Percentiles rank a stretch among this genome's conserved stretches.
These are phyloP conservation scores for Mimumesa dahlbomi DNA, from an alignment of 2,888 invertebrate genomes.

Conservation along the genomic window DNA sequence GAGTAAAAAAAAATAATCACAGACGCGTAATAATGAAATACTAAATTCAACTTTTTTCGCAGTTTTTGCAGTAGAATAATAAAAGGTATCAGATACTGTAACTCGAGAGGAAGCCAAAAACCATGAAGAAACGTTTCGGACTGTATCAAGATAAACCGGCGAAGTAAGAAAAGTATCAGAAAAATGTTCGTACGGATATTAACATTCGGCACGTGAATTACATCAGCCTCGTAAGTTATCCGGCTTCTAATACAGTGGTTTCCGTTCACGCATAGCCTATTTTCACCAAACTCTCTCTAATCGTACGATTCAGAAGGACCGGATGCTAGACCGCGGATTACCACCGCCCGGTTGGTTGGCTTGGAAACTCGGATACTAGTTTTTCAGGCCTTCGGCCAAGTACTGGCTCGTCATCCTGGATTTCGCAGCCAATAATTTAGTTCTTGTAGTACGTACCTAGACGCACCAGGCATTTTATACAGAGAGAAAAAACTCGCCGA, in stretches of 20 bases:
- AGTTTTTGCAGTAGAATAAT: no score
- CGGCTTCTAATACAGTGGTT: slow-evolving; percentile 7
- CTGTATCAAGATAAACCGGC: no score
- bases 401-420: slow-evolving; percentile 31
- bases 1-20: no score
- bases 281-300: slow-evolving; percentile 39
- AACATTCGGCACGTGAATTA: slow-evolving; percentile 39
- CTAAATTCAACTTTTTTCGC: no score
- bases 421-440: slow-evolving; percentile 33
- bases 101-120: no score
- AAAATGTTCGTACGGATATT: neutral
- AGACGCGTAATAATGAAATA: no score
- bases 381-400: slow-evolving; percentile 57
- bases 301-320: slow-evolving; percentile 33
- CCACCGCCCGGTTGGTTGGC: slow-evolving; percentile 33
- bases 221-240: slow-evolving; percentile 51
- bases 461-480: slow-evolving; percentile 9
- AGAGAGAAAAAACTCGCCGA: no score
- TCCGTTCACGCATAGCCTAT: slow-evolving; percentile 33
- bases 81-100: no score
- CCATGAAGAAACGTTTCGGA: neutral
- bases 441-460: neutral
- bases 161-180: neutral
- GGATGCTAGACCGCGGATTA: slow-evolving; percentile 27
- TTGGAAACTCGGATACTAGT: slow-evolving; percentile 39